Evolutionary conservation across 2,113 vertebrate species (phyloP), one percentile per base, ranked within the genome.

Genomic region (Toxotes chatareus): DNA sequence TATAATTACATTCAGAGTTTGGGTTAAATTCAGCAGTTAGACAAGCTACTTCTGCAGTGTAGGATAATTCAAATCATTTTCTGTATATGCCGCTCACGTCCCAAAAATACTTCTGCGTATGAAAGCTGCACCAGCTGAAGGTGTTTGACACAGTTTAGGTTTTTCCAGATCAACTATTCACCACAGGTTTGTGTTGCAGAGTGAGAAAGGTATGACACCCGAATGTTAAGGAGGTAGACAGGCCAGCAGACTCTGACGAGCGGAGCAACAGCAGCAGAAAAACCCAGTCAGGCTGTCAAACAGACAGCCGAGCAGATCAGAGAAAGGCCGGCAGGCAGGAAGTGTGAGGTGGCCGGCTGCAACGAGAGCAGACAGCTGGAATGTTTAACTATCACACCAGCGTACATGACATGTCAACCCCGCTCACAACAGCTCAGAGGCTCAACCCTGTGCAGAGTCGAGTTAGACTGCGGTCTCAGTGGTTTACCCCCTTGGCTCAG

Each of bases 321-420:
- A 47, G 73, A 40, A 14, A 47, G 60, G 76, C 88, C 64, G 78
- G 76, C 77, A 10, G 90, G 85, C 86, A 27, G 78, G 57, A 71
- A 40, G 83, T 1, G 42, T 80, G 85, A 91, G 82, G 69, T 67
- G 79, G 74, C 77, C 67, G 67, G 69, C 76, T 32, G 70, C 80
- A 63, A 86, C 74, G 7, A 53, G 86, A 86, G 73, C 79, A 79
- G 88, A 90, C 91, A 92, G 90, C 84, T 83, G 76, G 80, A 72
- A 81, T 71, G 86, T 73, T 69, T 47, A 81, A 78, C 69, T 40
- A 66, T 85, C 86, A 75, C 65, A 82, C 73, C 79, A 78, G 88
- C 59, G 66, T 16, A 40, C 80, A 66, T 2, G 73, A 65, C 82
- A 66, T 46, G 81, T 81, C 87, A 78, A 12, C 59, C 55, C 38